Evolutionary conservation across 1,140 invertebrate genomes (phyloP), one percentile per base, ranked within the genome.

Genomic region (Kradibia gibbosae): DNA sequence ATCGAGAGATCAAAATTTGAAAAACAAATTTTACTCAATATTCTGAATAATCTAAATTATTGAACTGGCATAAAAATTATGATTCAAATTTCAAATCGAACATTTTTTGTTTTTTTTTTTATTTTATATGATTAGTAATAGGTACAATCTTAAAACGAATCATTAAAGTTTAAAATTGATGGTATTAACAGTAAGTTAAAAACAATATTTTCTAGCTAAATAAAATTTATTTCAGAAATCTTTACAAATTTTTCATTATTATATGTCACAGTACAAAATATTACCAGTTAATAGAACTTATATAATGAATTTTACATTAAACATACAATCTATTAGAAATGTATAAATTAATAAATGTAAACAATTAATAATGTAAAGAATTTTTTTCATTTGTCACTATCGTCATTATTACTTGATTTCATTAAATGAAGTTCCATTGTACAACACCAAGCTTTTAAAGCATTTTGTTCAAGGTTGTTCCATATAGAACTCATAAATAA

Each of bases 401-500:
- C 83, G 57, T 81, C 36, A 60, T 80, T 82, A 62, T 86, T 85
- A 67, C 77, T 88, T 74, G 89, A 77, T 78, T 88, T 88, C 31
- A 76, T 78, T 62, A 93, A 86, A 86, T 91, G 89, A 57, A 93
- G 87, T 86, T 94, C 91, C 93, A 95, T 94, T 3, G 91, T 91
- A 53, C 92, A 89, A 86, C 92, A 92, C 28, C 94, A 94, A n/a
- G 95, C 94, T 87, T 94, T 93, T 8, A 96, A 91, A 74, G 95
- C 95, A 91, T 96, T 95, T 83, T 92, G 92, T 88, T 97, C 96
- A 78, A 96, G 94, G 80, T 92, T 93, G 88, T 96, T 95, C 96
- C 96, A 96, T 84, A 96, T 87, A 25, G 94, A 92, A 73, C 93
- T 94, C 95, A 97, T 96, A 81, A 96, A 93, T 48, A 96, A 82